Evolutionary conservation across 2,797 vertebrate genomes (phyloP).

Genomic region (Sciaenops ocellatus): DNA sequence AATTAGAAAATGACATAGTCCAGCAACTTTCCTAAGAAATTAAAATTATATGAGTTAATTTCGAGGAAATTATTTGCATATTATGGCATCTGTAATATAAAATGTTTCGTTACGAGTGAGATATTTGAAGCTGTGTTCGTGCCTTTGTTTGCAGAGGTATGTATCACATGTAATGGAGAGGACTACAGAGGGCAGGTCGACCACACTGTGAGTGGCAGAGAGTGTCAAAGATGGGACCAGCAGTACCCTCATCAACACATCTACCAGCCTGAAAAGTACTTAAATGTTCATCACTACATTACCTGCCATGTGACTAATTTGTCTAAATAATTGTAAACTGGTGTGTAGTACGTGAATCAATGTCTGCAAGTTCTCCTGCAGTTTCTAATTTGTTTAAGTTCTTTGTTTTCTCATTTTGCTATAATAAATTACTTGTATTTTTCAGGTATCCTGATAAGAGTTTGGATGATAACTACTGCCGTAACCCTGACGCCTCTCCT

Average conservation of each 20-base stretch:
- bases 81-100: not conserved
- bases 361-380: not conserved
- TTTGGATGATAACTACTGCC: slow-evolving; percentile 97
- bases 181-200: slow-evolving; percentile 93
- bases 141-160: slow-evolving; percentile 81
- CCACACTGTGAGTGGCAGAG: slow-evolving; percentile 88
- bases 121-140: not conserved
- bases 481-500: slow-evolving; percentile 95
- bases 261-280: slow-evolving; percentile 94
- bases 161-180: slow-evolving; percentile 94
- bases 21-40: not conserved
- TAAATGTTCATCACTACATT: not conserved
- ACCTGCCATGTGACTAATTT: not conserved
- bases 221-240: slow-evolving; percentile 98
- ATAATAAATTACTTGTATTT: not conserved
- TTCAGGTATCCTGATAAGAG: slow-evolving; percentile 94
- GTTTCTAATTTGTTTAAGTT: not conserved
- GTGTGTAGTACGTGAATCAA: not conserved
- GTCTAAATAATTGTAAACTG: not conserved
- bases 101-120: not conserved
- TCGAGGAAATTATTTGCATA: slow-evolving; percentile 18
- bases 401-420: not conserved
- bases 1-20: slow-evolving; percentile 22
- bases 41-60: not conserved
- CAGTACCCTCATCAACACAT: slow-evolving; percentile 94